Evolutionary conservation across 2,888 invertebrate genomes (phyloP).

Genomic region (Spilosoma lubricipeda): DNA sequence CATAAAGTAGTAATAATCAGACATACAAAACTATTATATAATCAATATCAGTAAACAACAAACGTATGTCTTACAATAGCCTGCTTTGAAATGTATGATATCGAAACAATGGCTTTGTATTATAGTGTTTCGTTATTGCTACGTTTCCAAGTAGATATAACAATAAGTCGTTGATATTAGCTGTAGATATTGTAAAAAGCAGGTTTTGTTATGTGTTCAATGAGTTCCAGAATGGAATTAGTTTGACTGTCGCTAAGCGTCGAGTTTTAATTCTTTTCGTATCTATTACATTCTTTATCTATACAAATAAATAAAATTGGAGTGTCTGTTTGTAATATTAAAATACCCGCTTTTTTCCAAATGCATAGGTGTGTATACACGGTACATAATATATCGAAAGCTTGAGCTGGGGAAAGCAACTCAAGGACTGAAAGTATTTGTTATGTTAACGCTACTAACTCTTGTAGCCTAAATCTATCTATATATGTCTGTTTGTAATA

Average conservation of each 20-base stretch:
- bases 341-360: too few species aligned
- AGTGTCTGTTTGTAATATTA: too few species aligned
- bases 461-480: too few species aligned
- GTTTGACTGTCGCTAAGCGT: neutral
- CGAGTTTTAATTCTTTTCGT: too few species aligned
- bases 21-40: neutral
- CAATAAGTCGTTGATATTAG: constrained; percentile 5
- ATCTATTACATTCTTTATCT: too few species aligned
- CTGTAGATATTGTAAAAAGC: neutral
- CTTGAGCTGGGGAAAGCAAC: too few species aligned
- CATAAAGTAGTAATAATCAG: neutral
- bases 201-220: neutral
- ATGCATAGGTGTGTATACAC: too few species aligned
- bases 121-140: constrained; percentile 2
- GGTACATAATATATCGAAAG: too few species aligned
- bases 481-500: too few species aligned
- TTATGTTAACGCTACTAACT: too few species aligned
- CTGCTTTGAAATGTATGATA: constrained; percentile 4
- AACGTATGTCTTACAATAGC: neutral
- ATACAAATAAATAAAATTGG: too few species aligned
- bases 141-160: constrained; percentile 4
- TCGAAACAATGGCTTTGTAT: constrained; percentile 6
- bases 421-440: too few species aligned
- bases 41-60: neutral
- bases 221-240: neutral